These are phyloP conservation scores for Eulimnadia texana DNA, from an alignment of 1,140 invertebrate genomes.

Conservation along the genomic window DNA sequence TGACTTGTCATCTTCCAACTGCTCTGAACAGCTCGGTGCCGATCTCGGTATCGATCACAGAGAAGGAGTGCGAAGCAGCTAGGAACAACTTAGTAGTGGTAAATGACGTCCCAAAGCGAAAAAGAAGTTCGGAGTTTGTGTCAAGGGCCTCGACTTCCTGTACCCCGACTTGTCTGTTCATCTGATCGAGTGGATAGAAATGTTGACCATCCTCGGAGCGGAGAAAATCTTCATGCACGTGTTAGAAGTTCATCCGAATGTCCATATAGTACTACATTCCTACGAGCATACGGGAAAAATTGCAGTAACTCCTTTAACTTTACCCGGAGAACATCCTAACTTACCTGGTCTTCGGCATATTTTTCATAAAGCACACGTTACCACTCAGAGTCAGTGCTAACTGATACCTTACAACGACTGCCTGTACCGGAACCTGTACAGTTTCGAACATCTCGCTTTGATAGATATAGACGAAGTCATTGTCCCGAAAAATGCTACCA, in stretches of 20 bases:
- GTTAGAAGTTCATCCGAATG: constrained; percentile 76
- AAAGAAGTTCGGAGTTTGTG: constrained; percentile 80
- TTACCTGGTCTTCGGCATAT: constrained; percentile 71
- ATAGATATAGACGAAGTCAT: constrained; percentile 90
- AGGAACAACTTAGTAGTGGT: constrained; percentile 77
- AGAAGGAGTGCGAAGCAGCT: constrained; percentile 64
- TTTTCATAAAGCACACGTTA: constrained; percentile 71
- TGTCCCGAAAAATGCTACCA: constrained; percentile 64
- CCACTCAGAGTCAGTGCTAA: constrained; percentile 85
- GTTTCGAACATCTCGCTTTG: constrained; percentile 79
- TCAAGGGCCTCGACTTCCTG: constrained; percentile 85
- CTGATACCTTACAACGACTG: constrained; percentile 95
- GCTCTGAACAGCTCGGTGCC: constrained; percentile 46
- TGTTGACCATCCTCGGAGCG: constrained; percentile 68
- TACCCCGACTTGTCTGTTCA: constrained; percentile 78
- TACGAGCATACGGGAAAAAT: constrained; percentile 60
- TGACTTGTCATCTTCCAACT: constrained; percentile 64
- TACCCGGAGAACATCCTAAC: constrained; percentile 83
- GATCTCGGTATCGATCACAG: constrained; percentile 70
- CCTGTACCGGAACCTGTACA: constrained; percentile 80
- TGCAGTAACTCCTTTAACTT: constrained; percentile 67
- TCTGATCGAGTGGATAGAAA: constrained; percentile 85
- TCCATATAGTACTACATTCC: constrained; percentile 71
- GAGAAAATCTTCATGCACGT: constrained; percentile 88
- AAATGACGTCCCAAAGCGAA: constrained; percentile 54